Evolutionary conservation across 2,888 invertebrate species (phyloP).

Genomic region (Polydrusus cervinus): DNA sequence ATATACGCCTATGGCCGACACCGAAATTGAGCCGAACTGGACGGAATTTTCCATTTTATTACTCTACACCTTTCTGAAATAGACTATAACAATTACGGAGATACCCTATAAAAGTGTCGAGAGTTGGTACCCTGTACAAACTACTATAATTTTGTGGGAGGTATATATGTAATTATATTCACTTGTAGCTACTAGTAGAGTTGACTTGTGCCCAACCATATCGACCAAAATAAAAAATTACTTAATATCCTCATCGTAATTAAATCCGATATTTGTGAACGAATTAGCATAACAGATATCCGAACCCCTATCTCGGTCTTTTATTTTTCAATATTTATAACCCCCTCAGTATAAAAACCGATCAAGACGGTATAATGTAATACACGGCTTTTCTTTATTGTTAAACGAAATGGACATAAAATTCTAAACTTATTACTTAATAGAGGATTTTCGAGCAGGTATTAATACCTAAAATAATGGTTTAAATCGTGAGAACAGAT

Average conservation of each 20-base stretch:
- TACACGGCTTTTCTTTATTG: background rate
- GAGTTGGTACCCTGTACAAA: too few species aligned
- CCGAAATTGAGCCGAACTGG: too few species aligned
- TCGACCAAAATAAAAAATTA: conserved; percentile 57
- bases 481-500: too few species aligned
- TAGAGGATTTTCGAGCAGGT: too few species aligned
- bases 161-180: too few species aligned
- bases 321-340: conserved; percentile 49
- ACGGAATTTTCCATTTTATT: too few species aligned
- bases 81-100: too few species aligned
- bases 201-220: conserved; percentile 42
- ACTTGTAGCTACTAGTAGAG: conserved; percentile 27
- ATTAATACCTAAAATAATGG: background rate
- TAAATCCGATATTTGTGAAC: conserved; percentile 68
- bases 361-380: conserved; percentile 24
- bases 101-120: too few species aligned
- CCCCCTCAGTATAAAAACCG: conserved; percentile 32
- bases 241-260: conserved; percentile 63
- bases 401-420: background rate
- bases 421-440: too few species aligned
- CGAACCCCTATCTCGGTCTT: conserved; percentile 47
- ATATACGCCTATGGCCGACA: too few species aligned
- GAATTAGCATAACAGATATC: conserved; percentile 64
- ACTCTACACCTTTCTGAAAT: too few species aligned
- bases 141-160: too few species aligned